Evolutionary conservation across 2,113 vertebrate genomes (phyloP), one percentile per base, ranked within the genome.

Genomic region (Vimba vimba): DNA sequence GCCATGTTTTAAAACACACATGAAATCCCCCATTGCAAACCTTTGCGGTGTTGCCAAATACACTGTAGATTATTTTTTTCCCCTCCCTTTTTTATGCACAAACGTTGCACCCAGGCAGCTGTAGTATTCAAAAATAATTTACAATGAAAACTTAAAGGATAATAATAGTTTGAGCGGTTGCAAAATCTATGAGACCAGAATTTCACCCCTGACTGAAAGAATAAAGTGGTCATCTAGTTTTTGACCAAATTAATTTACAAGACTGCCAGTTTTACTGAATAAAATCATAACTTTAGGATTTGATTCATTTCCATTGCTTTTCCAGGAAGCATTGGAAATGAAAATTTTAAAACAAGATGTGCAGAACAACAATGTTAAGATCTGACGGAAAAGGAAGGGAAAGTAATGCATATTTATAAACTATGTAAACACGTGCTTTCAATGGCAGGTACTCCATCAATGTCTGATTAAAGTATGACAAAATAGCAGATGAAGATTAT

Each of bases 1-100:
- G 89, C 86, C 86, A 87, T 64, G 66, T 85, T 55, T 6, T 30
- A 1, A 27, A 69, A 33, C 43, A 4, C 19, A 10, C 11, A 17
- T 27, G 12, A 83, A 71, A 55, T 7, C 6, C 50, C 50, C 11
- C 21, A 71, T 39, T 13, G 55, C 21, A 13, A 5, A 8, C 19
- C 8, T 55, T 10, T 33, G 8, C 1, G 15, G 3, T 21, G 75
- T 55, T 52, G 75, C 25, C 75, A 77, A 33, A 55, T 52, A 30
- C 2, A 69, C 3, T 0, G 17, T 3, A 36, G 6, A 33, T 36
- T 9, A 1, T 3, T 0, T 12, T 17, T 17, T 6, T 3, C 6
- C 62, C 8, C 17, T 33, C 1, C 21, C 8, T 4, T 33, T 19
- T 69, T 66, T 4, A 33, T 19, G 6, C 30, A 10, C 33, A 17